Conservation (phyloP, 2,113 vertebrate species). For the Chaetodon auriga region DNA sequence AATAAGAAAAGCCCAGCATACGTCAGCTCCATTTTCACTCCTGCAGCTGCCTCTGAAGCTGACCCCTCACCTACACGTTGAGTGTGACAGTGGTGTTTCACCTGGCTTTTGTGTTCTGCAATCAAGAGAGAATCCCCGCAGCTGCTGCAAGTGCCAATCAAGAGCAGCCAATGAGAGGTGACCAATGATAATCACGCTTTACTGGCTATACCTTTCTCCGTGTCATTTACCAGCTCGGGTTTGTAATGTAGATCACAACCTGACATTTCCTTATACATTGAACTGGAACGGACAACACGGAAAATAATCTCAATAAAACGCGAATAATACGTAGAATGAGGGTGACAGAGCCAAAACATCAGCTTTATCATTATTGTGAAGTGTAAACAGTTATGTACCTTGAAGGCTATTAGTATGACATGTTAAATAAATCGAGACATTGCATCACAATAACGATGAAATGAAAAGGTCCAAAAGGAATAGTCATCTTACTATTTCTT, state of each 20-base stretch:
- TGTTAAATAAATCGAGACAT: neutral
- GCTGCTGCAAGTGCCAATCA: constrained; percentile 57
- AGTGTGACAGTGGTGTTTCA: neutral
- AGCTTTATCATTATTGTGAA: neutral
- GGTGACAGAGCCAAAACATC: neutral
- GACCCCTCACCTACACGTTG: neutral
- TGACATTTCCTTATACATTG: neutral
- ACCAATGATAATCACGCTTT: neutral
- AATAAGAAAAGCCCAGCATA: constrained; percentile 41
- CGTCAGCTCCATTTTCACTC: constrained; percentile 51
- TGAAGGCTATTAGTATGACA: neutral
- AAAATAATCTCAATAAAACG: neutral
- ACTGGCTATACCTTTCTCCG: neutral
- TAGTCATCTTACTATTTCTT: neutral
- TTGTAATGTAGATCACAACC: neutral
- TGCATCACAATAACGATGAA: neutral
- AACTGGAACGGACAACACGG: neutral
- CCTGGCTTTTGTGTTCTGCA: constrained; percentile 35
- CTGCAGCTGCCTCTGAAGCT: neutral
- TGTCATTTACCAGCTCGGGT: neutral
- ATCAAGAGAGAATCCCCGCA: constrained; percentile 24
- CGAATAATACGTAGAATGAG: neutral
- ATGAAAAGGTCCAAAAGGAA: neutral
- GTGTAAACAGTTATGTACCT: neutral
- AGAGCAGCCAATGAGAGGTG: constrained; percentile 37